Percentiles rank a stretch among this genome's conserved stretches.
Evolutionary conservation across 2,888 invertebrate genomes (phyloP).

Genomic region (Agrochola lychnidis): DNA sequence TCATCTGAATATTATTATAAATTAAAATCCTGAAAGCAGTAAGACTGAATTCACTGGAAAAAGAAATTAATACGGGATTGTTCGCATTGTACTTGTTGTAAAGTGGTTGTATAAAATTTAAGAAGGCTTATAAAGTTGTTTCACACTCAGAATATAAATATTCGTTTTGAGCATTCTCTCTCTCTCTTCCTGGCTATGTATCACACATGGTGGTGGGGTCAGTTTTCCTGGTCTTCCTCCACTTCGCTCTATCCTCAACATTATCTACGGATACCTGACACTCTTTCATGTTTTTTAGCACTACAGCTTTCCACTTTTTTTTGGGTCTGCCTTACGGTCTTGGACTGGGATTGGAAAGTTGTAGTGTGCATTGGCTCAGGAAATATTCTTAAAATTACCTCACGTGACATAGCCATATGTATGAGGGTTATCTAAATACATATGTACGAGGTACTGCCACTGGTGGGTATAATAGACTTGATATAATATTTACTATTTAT

Average conservation of each 20-base stretch:
- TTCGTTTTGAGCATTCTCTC: too few species aligned
- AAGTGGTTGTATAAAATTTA: slow-evolving; percentile 17
- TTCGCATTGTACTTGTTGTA: slow-evolving; percentile 7
- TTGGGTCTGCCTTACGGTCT: too few species aligned
- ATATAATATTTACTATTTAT: not conserved
- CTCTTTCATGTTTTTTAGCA: too few species aligned
- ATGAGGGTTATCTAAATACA: not conserved
- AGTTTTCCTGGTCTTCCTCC: too few species aligned
- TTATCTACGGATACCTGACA: too few species aligned
- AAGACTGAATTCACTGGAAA: slow-evolving; percentile 26
- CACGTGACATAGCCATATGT: not conserved
- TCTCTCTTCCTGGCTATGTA: too few species aligned
- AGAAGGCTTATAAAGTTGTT: not conserved
- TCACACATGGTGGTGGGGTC: too few species aligned
- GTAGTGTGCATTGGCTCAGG: too few species aligned
- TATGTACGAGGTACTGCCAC: not conserved
- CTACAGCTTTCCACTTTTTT: too few species aligned
- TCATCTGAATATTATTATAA: slow-evolving; percentile 31
- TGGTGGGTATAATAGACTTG: not conserved
- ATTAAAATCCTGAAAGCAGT: slow-evolving; percentile 30
- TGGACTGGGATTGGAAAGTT: too few species aligned
- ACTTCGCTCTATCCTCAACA: too few species aligned
- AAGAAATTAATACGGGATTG: slow-evolving; percentile 18
- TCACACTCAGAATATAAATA: not conserved
- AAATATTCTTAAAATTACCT: not conserved